Conservation (phyloP, 2,113 vertebrate genomes). For the Gadus macrocephalus region DNA sequence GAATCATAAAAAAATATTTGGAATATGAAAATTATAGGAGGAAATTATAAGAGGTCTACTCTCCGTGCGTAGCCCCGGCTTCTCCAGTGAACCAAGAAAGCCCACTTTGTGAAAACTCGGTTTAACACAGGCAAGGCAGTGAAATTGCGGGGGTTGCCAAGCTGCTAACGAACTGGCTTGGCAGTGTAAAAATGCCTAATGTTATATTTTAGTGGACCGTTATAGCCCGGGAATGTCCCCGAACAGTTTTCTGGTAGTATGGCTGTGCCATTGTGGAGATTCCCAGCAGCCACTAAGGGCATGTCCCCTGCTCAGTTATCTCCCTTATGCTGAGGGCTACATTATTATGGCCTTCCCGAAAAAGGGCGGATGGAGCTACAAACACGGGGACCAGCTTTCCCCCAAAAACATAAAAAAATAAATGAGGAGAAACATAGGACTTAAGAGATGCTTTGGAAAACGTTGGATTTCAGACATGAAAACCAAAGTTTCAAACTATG, state of each 20-base stretch:
- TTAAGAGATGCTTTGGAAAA: constrained; percentile 12
- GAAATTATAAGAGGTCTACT: no score
- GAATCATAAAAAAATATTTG: not conserved
- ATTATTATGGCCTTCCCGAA: constrained; percentile 9
- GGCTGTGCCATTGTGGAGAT: constrained; percentile 49
- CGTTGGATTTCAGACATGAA: no score
- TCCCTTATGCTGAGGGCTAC: not conserved
- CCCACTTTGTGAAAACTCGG: no score
- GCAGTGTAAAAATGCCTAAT: no score
- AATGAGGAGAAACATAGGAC: not conserved
- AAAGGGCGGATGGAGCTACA: constrained; percentile 11
- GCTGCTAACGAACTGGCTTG: no score
- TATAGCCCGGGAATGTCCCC: constrained; percentile 66
- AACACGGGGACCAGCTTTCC: constrained; percentile 16
- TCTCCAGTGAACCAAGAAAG: no score
- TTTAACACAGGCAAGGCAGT: no score
- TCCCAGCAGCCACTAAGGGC: constrained; percentile 57
- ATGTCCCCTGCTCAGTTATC: constrained; percentile 58
- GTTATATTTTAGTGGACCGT: no score
- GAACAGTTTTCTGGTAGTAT: constrained; percentile 32
- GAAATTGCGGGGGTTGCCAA: no score
- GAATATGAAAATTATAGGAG: no score
- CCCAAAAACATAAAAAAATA: constrained; percentile 20
- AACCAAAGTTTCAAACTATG: not conserved
- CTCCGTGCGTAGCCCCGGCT: no score